Evolutionary conservation across 2,888 invertebrate genomes (phyloP), one percentile per base, ranked within the genome.

Genomic region (Pteria penguin): DNA sequence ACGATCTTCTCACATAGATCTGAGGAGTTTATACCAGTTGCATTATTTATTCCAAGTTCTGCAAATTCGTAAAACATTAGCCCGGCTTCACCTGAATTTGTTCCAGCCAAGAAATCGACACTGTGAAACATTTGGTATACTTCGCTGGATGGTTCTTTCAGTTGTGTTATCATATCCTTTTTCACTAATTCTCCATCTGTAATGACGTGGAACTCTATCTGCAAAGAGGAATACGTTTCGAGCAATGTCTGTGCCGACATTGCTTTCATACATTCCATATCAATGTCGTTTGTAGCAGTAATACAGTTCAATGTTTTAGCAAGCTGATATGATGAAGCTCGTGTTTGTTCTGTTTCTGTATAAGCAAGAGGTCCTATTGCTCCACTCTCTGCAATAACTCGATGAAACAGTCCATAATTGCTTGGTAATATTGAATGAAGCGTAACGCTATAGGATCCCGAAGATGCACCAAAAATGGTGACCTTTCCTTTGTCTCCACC

Each of bases 301-400:
- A 32, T 45, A 33, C 82, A 79, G 27, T 78, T 77, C 29, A 82
- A 33, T 33, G 72, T 65, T 54, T 74, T 62, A 11, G 78, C 83
- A 22, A 75, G 52, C 54, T 68, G 24, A 36, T 27, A 60, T 33
- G 54, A 55, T 62, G 62, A 27, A 24, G 58, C 22, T 55, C 33
- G 33, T 61, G 70, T 70, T 18, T 45, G 26, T n/a, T 57, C 29
- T 11, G 32, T 62, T 8, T 11, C 33, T 2, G 33, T 29, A 14
- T 52, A 52, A 2, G 45, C 52, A 0, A 31, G 22, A n/a, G 22
- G 96, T 0, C 96, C 97, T 1, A 97, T 96, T 0, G 81, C 66
- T 3, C 85, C 85, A 45, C 87, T 86, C 58, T 86, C 78, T 14
- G 82, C 79, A 29, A 87, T 86, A 5, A 79, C 83, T 32, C 85